A percentile compares a stretch with the other conserved stretches of the same genome.
Conservation (phyloP, 2,797 vertebrate genomes). For the Gymnocypris eckloni region DNA sequence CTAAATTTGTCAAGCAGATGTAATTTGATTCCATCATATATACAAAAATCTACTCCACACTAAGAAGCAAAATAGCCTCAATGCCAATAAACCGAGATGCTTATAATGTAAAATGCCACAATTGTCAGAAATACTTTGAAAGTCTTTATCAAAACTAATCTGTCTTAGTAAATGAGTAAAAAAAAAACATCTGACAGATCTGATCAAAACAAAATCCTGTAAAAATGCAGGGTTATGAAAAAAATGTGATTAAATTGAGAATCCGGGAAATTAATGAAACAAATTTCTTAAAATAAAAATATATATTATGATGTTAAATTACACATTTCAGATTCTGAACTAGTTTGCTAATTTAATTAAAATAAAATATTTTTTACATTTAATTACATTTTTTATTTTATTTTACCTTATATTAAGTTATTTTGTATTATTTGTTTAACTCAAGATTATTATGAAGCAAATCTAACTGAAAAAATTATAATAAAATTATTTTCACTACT, state of each 20-base stretch:
- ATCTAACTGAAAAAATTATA: background rate
- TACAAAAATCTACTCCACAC: background rate
- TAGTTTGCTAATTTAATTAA: background rate
- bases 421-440: background rate
- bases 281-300: no score
- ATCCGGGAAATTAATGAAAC: background rate
- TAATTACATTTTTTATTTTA: background rate
- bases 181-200: background rate
- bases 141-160: slow-evolving; percentile 9
- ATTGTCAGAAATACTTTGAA: background rate
- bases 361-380: background rate
- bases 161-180: background rate
- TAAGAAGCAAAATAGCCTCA: background rate
- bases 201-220: background rate
- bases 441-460: background rate
- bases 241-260: background rate
- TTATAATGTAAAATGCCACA: slow-evolving; percentile 15
- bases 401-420: background rate
- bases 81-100: background rate
- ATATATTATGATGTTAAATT: background rate
- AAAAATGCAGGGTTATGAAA: background rate
- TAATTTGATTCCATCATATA: slow-evolving; percentile 13
- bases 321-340: background rate
- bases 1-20: slow-evolving; percentile 29
- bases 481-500: background rate